Evolutionary conservation across 2,888 invertebrate species (phyloP), one percentile per base, ranked within the genome.

Genomic region (Ctena decussata): DNA sequence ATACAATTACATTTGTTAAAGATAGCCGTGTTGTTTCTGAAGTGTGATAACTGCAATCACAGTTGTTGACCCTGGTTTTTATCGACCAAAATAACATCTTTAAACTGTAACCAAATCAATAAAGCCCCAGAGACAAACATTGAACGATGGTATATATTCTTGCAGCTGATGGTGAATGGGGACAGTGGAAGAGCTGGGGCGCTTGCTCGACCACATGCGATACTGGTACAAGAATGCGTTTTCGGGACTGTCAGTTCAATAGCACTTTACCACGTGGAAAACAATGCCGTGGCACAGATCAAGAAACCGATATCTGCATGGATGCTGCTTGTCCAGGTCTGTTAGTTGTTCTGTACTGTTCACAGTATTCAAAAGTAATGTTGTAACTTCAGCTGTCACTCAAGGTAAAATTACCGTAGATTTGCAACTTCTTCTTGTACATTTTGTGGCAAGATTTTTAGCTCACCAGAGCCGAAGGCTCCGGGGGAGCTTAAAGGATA

Each of bases 131-230:
- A n/a, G n/a, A n/a, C n/a, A n/a, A n/a, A n/a, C n/a, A n/a, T n/a
- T n/a, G n/a, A n/a, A n/a, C n/a, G n/a, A n/a, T n/a, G 18, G 44
- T 53, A 24, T 53, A 21, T 53, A 8, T 53, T 12, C 18, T 65
- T 57, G 37, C 60, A 86, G 85, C 80, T 24, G 77, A 86, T 70
- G 85, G 85, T 5, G 60, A 44, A 0, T 86, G 77, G 80, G 27
- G 65, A 1, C 71, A 39, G 30, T 86, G 85, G 85, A 44, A n/a
- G 0, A 70, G 71, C 46, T 85, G 86, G 83, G 30, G 57, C n/a
- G 12, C 39, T 5, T 86, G 86, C 76, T 35, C 80, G 1, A 70
- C 39, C 12, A 35, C 82, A 5, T 86, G 86, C 74, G 86, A 49
- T 1, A 80, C 72, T 24, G 77, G 86, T 27, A 83, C 75, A 12